Base-by-base conservation (phyloP, 2,888 invertebrate species). In the Acronicta psi region DNA sequence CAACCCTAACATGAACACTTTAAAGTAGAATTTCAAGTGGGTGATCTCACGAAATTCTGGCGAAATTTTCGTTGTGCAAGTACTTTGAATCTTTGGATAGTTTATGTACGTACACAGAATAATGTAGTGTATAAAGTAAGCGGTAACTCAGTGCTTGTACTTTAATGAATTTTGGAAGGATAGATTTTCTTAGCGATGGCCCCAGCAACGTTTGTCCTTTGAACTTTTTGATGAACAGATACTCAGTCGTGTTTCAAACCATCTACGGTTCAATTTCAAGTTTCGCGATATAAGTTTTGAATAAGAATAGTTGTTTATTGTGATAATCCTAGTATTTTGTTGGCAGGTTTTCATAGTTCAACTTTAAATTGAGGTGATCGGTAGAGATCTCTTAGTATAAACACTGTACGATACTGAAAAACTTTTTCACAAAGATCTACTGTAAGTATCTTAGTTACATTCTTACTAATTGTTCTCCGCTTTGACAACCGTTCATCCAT, bases 11-110 rank as follows among this genome's bases (percentile, higher is more conserved):
- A 0, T 7, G 18, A 8, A 23, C 10, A 2, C 0, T 2, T 4
- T 77, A 81, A 58, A 76, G 81, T 73, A 38, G 29, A 60, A 55
- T 73, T 76, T 78, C n/a, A 13, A 49, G n/a, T 72, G 62, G 41
- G n/a, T 37, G 34, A 10, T 55, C 38, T 46, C 20, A 37, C 40
- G 71, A 80, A 85, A 83, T 84, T 75, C 78, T 72, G 65, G 76
- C 57, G 55, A 79, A 84, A 86, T 85, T 86, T 87, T 85, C 85
- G 83, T 82, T 75, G 80, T 80, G 73, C 77, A 79, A 82, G 81
- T 83, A 81, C 77, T 86, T 82, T 77, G 82, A 83, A 84, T 87
- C 85, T 85, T 77, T 76, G 75, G 81, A 86, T 86, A 88, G 82
- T 88, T 87, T 87, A 85, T 81, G 85, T 76, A 81, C 64, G 82